A percentile compares a stretch with the other conserved stretches of the same genome.
phyloP scores from a whole-genome alignment of 2,888 invertebrate genomes.

The Drosophila kanekoi region DNA sequence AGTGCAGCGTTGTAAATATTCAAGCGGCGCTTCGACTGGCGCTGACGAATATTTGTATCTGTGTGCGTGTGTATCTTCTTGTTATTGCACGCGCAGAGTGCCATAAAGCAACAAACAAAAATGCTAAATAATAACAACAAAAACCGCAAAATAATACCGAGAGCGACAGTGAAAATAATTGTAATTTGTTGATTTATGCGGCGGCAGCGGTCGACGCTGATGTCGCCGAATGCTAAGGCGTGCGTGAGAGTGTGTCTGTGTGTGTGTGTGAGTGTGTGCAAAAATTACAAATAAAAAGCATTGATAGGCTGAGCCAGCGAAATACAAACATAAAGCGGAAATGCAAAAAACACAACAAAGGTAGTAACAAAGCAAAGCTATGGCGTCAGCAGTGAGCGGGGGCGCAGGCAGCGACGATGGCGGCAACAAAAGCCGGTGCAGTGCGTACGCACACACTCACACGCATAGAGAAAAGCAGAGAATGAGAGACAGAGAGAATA shows the following conservation, averaged over 20 bases:
- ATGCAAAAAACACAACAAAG: slow-evolving; percentile 75
- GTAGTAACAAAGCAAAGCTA: slow-evolving; percentile 59
- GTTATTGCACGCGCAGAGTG: slow-evolving; percentile 33
- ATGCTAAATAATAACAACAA: slow-evolving; percentile 29
- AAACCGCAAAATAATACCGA: slow-evolving; percentile 37
- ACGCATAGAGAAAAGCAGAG: slow-evolving; percentile 6
- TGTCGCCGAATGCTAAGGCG: slow-evolving; percentile 39
- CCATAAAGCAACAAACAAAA: slow-evolving; percentile 49
- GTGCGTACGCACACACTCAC: slow-evolving; percentile 53
- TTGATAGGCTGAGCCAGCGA: slow-evolving; percentile 62
- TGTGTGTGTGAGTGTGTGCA: slow-evolving; percentile 30
- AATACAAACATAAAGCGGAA: slow-evolving; percentile 70
- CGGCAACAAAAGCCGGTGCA: slow-evolving; percentile 78
- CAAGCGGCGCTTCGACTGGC: slow-evolving; percentile 46
- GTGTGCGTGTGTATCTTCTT: slow-evolving; percentile 26
- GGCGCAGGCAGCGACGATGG: slow-evolving; percentile 37
- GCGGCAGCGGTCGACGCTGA: slow-evolving; percentile 36
- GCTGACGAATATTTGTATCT: slow-evolving; percentile 28
- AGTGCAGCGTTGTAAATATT: slow-evolving; percentile 58
- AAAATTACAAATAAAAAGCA: slow-evolving; percentile 58
- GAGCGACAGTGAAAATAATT: slow-evolving; percentile 54
- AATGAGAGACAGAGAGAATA: slow-evolving; percentile 11
- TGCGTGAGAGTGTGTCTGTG: slow-evolving; percentile 33
- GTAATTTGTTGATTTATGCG: slow-evolving; percentile 67
- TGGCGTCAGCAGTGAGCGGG: slow-evolving; percentile 54